Conservation (phyloP, 2,113 vertebrate species). For the Macrotis lagotis region DNA sequence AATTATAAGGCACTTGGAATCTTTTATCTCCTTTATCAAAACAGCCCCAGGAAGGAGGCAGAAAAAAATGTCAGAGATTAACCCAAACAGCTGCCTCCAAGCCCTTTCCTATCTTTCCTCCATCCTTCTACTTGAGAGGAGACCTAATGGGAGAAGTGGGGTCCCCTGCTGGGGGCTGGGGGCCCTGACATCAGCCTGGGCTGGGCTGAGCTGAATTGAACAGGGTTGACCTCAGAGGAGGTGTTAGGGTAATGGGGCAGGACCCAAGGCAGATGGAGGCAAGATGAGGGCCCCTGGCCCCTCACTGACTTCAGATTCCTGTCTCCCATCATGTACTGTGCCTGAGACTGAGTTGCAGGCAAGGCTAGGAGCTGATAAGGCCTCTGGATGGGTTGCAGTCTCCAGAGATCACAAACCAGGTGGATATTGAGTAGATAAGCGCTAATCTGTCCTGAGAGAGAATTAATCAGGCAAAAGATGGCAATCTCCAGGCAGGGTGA, state of each 20-base stretch:
- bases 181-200: too few species aligned
- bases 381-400: slow-evolving; percentile 83
- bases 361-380: slow-evolving; percentile 66
- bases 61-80: background rate
- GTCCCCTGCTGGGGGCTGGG: too few species aligned
- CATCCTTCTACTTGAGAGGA: background rate
- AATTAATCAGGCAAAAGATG: slow-evolving; percentile 85
- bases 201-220: too few species aligned
- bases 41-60: background rate
- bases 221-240: background rate
- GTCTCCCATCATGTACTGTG: slow-evolving; percentile 78
- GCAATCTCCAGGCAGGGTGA: slow-evolving; percentile 62
- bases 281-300: too few species aligned
- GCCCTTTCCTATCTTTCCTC: background rate
- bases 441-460: slow-evolving; percentile 84
- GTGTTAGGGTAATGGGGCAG: background rate
- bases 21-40: background rate
- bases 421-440: slow-evolving; percentile 85
- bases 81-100: background rate
- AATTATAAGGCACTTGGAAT: background rate
- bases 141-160: background rate
- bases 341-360: background rate
- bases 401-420: slow-evolving; percentile 83
- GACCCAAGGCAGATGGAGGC: too few species aligned
- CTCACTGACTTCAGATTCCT: slow-evolving; percentile 60